Percentiles rank a stretch among this genome's conserved stretches.
Conservation (phyloP, 2,888 invertebrate genomes). For the Zonitis immaculata region DNA sequence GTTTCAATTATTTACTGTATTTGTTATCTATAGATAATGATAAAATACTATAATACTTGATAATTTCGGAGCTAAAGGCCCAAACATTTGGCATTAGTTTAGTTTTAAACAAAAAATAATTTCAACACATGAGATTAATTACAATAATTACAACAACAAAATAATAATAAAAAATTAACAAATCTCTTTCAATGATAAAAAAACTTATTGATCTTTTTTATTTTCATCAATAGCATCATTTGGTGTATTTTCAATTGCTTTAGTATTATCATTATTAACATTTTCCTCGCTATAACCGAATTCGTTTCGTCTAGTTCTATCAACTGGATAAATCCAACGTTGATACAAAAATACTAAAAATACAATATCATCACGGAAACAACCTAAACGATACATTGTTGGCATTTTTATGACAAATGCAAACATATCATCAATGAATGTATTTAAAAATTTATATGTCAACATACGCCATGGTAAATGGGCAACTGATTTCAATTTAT, state of each 20-base stretch:
- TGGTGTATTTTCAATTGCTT: neutral
- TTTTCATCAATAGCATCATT: neutral
- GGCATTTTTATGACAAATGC: slow-evolving; percentile 99
- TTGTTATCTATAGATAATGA: neutral
- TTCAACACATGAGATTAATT: neutral
- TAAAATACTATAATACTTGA: neutral
- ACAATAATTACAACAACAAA: neutral
- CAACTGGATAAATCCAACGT: slow-evolving; percentile 97
- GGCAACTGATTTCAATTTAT: slow-evolving; percentile 98
- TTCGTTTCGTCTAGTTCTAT: slow-evolving; percentile 92
- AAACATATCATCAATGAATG: slow-evolving; percentile 99
- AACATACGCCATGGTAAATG: slow-evolving; percentile 99
- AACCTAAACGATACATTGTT: slow-evolving; percentile 95
- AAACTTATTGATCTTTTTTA: slow-evolving; percentile 4
- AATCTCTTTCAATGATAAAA: neutral
- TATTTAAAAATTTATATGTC: slow-evolving; percentile 98
- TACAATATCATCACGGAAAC: slow-evolving; percentile 97
- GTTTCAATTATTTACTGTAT: neutral
- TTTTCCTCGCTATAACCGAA: slow-evolving; percentile 93
- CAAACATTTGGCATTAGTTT: neutral
- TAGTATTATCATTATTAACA: slow-evolving; percentile 14
- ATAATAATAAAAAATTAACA: neutral
- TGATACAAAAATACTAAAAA: slow-evolving; percentile 99
- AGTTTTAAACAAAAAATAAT: neutral
- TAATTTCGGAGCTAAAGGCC: neutral